These are phyloP conservation scores for Rhizoglyphus robini DNA, from an alignment of 1,140 invertebrate genomes.

Conservation along the genomic window DNA sequence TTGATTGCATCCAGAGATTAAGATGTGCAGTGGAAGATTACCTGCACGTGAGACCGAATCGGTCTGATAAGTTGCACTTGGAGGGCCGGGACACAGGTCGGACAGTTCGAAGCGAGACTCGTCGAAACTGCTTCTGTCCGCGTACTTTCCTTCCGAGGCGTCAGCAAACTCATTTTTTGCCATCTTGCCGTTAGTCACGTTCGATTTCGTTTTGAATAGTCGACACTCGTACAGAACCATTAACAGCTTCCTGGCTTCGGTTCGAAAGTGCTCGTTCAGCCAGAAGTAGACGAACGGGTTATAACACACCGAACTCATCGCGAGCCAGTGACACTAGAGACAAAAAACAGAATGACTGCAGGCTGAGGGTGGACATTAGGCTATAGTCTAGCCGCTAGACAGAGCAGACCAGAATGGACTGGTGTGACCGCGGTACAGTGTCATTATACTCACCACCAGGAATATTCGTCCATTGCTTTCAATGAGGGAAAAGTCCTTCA, in stretches of 20 bases:
- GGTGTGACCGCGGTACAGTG: no score
- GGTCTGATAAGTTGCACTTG: no score
- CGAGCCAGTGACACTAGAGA: conserved; percentile 8
- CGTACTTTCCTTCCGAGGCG: no score
- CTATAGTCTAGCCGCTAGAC: no score
- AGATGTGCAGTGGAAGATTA: neutral
- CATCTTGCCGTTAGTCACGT: no score
- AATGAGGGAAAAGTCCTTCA: conserved; percentile 23
- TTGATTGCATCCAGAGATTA: neutral
- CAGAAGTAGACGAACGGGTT: conserved; percentile 44
- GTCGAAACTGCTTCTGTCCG: no score
- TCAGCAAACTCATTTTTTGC: no score
- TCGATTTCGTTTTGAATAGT: no score
- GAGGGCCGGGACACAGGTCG: no score
- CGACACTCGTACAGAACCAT: neutral
- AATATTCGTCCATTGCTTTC: neutral
- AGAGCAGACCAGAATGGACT: no score
- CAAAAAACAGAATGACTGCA: neutral
- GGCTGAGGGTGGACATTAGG: neutral
- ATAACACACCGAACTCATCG: conserved; percentile 34
- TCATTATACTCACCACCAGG: neutral
- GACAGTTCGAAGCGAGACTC: no score
- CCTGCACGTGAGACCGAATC: neutral
- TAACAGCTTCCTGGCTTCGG: neutral
- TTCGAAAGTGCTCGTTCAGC: conserved; percentile 29